Evolutionary conservation across 2,797 vertebrate genomes (phyloP), one percentile per base, ranked within the genome.

Genomic region (Eleutherodactylus coqui): DNA sequence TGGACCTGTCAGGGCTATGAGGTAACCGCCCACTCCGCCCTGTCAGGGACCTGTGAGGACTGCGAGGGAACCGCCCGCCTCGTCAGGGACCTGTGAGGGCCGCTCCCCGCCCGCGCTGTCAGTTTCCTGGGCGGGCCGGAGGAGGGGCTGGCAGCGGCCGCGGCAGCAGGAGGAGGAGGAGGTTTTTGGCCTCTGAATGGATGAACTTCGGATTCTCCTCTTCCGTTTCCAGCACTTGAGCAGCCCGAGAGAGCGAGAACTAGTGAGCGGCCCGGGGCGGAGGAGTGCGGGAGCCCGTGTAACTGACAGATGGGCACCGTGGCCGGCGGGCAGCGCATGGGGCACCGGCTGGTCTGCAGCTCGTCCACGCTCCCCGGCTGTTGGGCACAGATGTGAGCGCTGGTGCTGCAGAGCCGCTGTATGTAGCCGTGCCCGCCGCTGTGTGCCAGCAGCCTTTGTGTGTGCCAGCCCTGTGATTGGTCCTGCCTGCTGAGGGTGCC

Each of bases 111-210:
- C 41, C 38, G 34, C 6, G 51, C 64, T 72, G 75, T 84, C 82
- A 84, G 86, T 87, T 87, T 87, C 86, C 86, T 87, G 86, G 86
- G 82, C 82, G 82, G 82, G 64, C 51, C 5, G 6, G 53, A 55
- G 86, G 86, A 73, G 82, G 86, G 64, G 81, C 85, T 70, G 75
- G 2, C 80, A 38, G 36, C 1, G 41, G 73, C 70, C 53, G 64
- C 75, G 41, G 75, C 55, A 51, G 78, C 16, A 47, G 83, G 3
- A 62, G 83, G 75, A 78, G 84, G 84, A 75, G 84, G 83, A 47
- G 32, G 29, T 82, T 83, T 87, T 87, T 87, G 86, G 86, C 86
- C 86, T 87, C 81, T 84, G 86, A 83, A 87, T 87, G 86, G 86
- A 87, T 87, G 86, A 87, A 84, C 75, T 87, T 87, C 75, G 81